These are phyloP conservation scores for Chitala chitala DNA, from an alignment of 2,113 vertebrate genomes.

Conservation along the genomic window DNA sequence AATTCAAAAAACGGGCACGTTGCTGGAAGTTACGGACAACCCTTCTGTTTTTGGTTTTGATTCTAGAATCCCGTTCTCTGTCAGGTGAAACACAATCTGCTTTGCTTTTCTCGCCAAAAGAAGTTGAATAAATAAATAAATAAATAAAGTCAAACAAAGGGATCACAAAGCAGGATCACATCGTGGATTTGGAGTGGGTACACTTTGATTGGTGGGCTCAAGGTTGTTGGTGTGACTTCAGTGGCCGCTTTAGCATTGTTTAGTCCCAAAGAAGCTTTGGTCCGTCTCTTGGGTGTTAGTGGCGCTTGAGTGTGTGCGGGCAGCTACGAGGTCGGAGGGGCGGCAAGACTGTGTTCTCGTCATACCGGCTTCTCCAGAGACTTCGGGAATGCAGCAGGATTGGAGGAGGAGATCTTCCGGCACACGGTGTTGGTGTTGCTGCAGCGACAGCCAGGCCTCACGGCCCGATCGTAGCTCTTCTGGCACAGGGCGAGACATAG, in stretches of 20 bases:
- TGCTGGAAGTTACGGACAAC: constrained; percentile 24
- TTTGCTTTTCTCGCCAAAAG: constrained; percentile 29
- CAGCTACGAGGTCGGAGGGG: neutral
- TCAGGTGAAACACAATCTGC: neutral
- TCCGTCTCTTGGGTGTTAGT: constrained; percentile 45
- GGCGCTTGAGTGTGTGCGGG: constrained; percentile 32
- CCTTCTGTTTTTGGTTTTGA: neutral
- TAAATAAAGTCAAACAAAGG: constrained; percentile 34
- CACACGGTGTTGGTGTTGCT: constrained; percentile 92
- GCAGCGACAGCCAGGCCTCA: constrained; percentile 92
- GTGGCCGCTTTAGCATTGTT: neutral
- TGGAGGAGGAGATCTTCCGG: constrained; percentile 83
- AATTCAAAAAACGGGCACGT: constrained; percentile 35
- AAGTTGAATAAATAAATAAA: constrained; percentile 46
- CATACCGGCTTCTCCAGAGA: constrained; percentile 89
- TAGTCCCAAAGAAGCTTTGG: constrained; percentile 53
- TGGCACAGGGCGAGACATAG: constrained; percentile 90
- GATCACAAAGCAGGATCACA: constrained; percentile 6
- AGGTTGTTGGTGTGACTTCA: neutral
- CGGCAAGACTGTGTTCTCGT: constrained; percentile 48
- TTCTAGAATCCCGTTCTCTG: neutral
- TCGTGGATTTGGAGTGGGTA: constrained; percentile 27
- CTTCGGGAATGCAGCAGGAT: constrained; percentile 75
- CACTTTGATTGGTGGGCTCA: constrained; percentile 18
- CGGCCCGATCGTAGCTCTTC: constrained; percentile 76